phyloP scores from a whole-genome alignment of 2,888 invertebrate species.

The Melanostoma mellinum region DNA sequence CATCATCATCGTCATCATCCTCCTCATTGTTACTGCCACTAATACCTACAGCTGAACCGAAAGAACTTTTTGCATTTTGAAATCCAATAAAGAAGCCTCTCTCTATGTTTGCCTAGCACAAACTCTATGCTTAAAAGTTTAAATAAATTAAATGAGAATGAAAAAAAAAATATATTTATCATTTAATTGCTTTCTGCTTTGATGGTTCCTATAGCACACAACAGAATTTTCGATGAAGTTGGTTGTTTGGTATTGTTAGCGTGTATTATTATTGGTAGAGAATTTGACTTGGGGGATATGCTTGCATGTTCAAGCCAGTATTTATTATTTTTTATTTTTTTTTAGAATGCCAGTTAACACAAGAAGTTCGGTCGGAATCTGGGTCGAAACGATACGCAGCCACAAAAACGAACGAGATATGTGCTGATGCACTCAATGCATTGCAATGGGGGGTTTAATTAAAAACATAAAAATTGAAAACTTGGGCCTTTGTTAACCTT shows the following conservation, averaged over 20 bases:
- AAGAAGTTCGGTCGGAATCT: no score
- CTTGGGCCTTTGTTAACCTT: no score
- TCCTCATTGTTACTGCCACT: conserved; percentile 9
- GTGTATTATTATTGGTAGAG: background rate
- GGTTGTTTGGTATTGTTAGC: conserved; percentile 9
- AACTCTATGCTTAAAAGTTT: conserved; percentile 40
- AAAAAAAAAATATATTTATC: conserved; percentile 45
- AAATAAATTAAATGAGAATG: conserved; percentile 16
- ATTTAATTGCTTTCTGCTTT: conserved; percentile 57
- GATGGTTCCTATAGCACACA: conserved; percentile 16
- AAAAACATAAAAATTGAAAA: no score
- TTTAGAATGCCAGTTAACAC: background rate
- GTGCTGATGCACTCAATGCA: no score
- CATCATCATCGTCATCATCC: conserved; percentile 26
- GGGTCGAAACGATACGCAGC: no score
- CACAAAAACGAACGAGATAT: no score
- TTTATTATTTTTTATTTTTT: background rate
- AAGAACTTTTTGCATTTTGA: conserved; percentile 23
- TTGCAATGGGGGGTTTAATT: no score
- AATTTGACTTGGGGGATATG: background rate
- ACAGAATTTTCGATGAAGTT: conserved; percentile 19
- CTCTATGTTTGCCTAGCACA: conserved; percentile 3
- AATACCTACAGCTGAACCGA: conserved; percentile 13
- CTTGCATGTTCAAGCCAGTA: background rate
- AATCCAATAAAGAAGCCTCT: conserved; percentile 16